These are phyloP conservation scores for human (Homo sapiens) DNA, from an alignment of 2,113 vertebrate genomes.

Conservation along the genomic window GRCh38 chr7:46486501-46487000, in stretches of 20 bases:
- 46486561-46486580: background rate
- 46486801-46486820: background rate
- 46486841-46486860: background rate
- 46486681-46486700: background rate
- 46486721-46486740: background rate
- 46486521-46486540: background rate
- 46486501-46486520: background rate
- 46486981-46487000: background rate
- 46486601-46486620: background rate
- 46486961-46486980: background rate
- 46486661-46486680: background rate
- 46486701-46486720: background rate
- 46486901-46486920: accelerated
- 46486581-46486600: background rate
- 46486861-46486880: background rate
- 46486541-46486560: background rate
- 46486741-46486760: background rate
- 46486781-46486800: background rate
- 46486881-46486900: background rate
- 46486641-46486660: background rate
- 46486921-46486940: background rate
- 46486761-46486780: too few species aligned
- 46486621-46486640: background rate
- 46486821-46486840: background rate
- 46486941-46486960: background rate